These are phyloP conservation scores for Columba janthina DNA, from an alignment of 2,113 vertebrate genomes.

Conservation along the genomic window DNA sequence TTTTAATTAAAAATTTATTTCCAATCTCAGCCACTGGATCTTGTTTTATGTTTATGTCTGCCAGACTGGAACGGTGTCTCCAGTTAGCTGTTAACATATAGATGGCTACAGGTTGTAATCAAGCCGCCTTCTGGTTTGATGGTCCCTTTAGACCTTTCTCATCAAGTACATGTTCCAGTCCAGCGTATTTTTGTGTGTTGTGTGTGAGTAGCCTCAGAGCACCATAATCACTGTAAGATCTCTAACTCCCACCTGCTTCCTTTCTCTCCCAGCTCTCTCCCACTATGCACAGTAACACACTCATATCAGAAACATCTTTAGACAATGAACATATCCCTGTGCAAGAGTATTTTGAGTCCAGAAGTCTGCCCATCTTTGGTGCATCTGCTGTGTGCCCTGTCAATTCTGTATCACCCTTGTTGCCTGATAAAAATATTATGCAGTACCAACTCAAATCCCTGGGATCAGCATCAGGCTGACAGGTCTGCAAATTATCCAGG, in stretches of 20 bases:
- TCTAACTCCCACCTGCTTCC: not conserved
- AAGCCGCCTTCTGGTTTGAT: not conserved
- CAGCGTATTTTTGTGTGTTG: not conserved
- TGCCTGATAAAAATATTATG: not conserved
- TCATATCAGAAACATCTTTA: not conserved
- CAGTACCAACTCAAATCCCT: not conserved
- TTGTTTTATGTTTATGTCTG: not conserved
- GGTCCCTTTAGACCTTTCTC: not conserved
- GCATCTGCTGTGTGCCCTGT: accelerated
- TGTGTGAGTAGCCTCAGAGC: not conserved
- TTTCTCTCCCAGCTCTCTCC: not conserved
- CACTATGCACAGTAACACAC: not conserved
- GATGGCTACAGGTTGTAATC: not conserved
- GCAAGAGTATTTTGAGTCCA: not conserved
- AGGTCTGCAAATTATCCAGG: not conserved
- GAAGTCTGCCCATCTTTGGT: not conserved
- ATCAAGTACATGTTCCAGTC: not conserved
- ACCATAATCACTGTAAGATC: not conserved
- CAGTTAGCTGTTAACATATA: not conserved
- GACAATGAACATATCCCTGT: not conserved
- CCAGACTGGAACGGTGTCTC: not conserved
- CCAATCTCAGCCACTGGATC: not conserved
- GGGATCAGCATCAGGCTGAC: not conserved
- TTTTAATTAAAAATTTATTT: slow-evolving; percentile 33
- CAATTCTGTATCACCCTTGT: not conserved